These are phyloP conservation scores for Bostrychus sinensis DNA, from an alignment of 2,113 vertebrate genomes.

Conservation along the genomic window DNA sequence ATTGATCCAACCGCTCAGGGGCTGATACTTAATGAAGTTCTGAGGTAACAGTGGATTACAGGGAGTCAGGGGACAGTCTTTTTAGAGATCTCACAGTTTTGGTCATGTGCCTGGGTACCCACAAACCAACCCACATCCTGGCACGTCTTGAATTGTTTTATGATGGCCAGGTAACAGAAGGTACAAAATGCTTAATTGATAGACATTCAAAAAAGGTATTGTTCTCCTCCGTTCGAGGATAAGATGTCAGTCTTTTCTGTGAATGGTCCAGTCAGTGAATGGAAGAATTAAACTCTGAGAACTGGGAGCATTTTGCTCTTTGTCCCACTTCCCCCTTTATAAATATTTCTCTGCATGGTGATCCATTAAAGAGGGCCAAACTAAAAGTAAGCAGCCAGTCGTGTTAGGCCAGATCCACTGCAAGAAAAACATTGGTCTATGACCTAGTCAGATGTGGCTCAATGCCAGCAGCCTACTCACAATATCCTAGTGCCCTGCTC, in stretches of 20 bases:
- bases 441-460: conserved; percentile 46
- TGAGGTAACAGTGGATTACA: too few species aligned
- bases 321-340: conserved; percentile 31
- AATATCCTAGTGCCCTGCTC: conserved; percentile 27
- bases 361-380: conserved; percentile 33
- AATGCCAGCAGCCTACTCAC: conserved; percentile 51
- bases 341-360: conserved; percentile 31
- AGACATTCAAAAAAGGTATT: too few species aligned
- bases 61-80: too few species aligned
- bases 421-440: conserved; percentile 53
- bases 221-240: background rate
- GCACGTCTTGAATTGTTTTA: too few species aligned
- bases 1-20: too few species aligned
- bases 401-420: conserved; percentile 36
- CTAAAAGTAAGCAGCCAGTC: conserved; percentile 48
- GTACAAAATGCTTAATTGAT: too few species aligned
- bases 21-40: too few species aligned
- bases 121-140: too few species aligned
- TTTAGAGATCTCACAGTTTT: too few species aligned
- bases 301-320: conserved; percentile 26
- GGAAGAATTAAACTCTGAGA: background rate
- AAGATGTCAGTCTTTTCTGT: conserved; percentile 11
- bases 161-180: too few species aligned
- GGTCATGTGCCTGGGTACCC: too few species aligned
- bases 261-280: conserved; percentile 26